Evolutionary conservation across 2,113 vertebrate species (phyloP).

Genomic region (Hippocampus abdominalis): DNA sequence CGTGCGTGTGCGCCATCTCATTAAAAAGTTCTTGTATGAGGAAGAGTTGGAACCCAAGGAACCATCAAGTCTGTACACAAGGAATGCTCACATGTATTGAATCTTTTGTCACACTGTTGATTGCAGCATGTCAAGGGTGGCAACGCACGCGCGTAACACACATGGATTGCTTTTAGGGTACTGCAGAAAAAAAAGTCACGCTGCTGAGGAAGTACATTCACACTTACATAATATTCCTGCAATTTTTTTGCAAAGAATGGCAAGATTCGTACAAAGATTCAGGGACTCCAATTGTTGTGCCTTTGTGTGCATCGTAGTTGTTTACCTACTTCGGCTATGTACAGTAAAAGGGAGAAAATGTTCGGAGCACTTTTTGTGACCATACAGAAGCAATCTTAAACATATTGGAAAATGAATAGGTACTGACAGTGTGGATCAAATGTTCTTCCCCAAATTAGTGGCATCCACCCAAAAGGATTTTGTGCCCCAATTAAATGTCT

Average conservation of each 20-base stretch:
- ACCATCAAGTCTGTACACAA: conserved; percentile 33
- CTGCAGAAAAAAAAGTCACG: not conserved
- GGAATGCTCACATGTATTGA: conserved; percentile 30
- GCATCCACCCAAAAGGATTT: not conserved
- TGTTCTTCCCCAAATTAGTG: not conserved
- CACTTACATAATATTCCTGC: conserved; percentile 41
- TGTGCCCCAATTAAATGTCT: not conserved
- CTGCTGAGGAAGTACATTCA: not conserved
- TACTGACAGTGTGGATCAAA: not conserved
- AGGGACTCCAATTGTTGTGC: conserved; percentile 26
- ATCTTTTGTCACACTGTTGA: conserved; percentile 5
- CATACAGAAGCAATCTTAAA: not conserved
- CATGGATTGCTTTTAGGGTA: not conserved
- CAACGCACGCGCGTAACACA: conserved; percentile 26
- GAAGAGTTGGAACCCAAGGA: conserved; percentile 36
- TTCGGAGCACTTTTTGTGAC: not conserved
- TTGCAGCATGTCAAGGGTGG: conserved; percentile 13
- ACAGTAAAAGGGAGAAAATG: not conserved
- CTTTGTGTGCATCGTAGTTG: not conserved
- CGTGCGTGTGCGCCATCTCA: conserved; percentile 35
- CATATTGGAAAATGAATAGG: not conserved
- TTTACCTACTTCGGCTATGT: not conserved
- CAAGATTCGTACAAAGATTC: conserved; percentile 42
- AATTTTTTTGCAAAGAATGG: conserved; percentile 32
- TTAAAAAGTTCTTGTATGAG: conserved; percentile 52